These are phyloP conservation scores for Mechanitis mazaeus DNA, from an alignment of 2,888 invertebrate species.

Conservation along the genomic window DNA sequence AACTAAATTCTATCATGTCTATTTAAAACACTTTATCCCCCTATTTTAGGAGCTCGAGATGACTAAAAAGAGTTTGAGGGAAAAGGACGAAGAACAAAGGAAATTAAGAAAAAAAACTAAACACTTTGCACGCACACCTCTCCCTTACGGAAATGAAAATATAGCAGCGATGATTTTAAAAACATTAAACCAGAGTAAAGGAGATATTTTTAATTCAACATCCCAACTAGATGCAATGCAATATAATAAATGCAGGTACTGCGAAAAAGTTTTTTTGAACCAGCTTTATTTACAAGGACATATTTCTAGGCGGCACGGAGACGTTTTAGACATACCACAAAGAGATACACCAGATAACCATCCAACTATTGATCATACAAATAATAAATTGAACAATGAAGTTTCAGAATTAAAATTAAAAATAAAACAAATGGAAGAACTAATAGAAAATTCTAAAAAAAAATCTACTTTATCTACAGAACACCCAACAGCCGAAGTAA, in stretches of 20 bases:
- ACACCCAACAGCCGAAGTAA: conserved; percentile 9
- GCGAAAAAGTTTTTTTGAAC: conserved; percentile 81
- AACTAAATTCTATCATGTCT: not conserved
- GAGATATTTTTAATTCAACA: conserved; percentile 51
- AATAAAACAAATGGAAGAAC: conserved; percentile 65
- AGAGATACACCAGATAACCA: conserved; percentile 41
- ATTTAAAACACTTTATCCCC: not conserved
- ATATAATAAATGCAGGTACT: conserved; percentile 78
- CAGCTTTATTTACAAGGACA: conserved; percentile 80
- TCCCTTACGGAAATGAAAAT: conserved; percentile 65
- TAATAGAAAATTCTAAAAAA: conserved; percentile 33
- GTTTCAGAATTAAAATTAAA: conserved; percentile 65
- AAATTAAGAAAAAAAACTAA: conserved; percentile 69
- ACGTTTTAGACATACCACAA: conserved; percentile 48
- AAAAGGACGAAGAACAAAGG: conserved; percentile 70
- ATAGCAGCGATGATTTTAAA: conserved; percentile 69
- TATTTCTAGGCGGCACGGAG: conserved; percentile 76
- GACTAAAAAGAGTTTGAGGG: conserved; percentile 66
- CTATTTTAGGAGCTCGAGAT: conserved; percentile 69
- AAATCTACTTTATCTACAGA: conserved; percentile 5
- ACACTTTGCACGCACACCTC: conserved; percentile 45
- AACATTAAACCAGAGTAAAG: conserved; percentile 54
- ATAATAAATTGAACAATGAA: conserved; percentile 75
- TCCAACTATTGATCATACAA: conserved; percentile 58
- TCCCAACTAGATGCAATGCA: conserved; percentile 52